Evolutionary conservation across 2,888 invertebrate species (phyloP).

Genomic region (Nemotelus nigrinus): DNA sequence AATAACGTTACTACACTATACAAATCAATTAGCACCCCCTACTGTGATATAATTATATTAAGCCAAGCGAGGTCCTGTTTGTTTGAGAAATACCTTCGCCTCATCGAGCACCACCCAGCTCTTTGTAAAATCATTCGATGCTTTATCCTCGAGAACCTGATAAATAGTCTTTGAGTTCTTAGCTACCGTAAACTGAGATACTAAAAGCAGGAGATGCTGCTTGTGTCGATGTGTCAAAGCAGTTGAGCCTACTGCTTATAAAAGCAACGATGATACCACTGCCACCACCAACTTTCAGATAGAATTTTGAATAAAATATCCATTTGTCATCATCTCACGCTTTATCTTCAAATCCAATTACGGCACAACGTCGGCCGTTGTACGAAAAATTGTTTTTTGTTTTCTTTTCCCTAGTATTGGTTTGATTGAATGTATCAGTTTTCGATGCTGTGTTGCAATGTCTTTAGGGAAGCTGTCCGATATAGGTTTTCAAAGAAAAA

Average conservation of each 20-base stretch:
- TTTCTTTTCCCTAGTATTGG: neutral
- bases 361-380: slow-evolving; percentile 22
- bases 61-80: neutral
- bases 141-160: neutral
- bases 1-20: neutral
- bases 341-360: slow-evolving; percentile 43
- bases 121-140: neutral
- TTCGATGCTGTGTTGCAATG: too few species aligned
- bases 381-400: slow-evolving; percentile 9
- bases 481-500: too few species aligned
- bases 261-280: too few species aligned
- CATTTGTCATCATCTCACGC: slow-evolving; percentile 44
- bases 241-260: too few species aligned
- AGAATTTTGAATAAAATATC: slow-evolving; percentile 43
- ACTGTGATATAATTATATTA: slow-evolving; percentile 10
- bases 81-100: neutral
- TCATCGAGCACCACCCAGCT: neutral
- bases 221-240: too few species aligned
- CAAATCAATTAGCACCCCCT: slow-evolving; percentile 22
- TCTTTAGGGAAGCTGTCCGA: too few species aligned
- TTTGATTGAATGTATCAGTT: too few species aligned
- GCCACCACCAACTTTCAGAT: neutral
- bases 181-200: too few species aligned
- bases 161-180: neutral
- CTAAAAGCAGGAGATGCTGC: too few species aligned